A percentile compares a stretch with the other conserved stretches of the same genome.
These are phyloP conservation scores for Agrenia bidenticulata DNA, from an alignment of 2,888 invertebrate species.

Conservation along the genomic window DNA sequence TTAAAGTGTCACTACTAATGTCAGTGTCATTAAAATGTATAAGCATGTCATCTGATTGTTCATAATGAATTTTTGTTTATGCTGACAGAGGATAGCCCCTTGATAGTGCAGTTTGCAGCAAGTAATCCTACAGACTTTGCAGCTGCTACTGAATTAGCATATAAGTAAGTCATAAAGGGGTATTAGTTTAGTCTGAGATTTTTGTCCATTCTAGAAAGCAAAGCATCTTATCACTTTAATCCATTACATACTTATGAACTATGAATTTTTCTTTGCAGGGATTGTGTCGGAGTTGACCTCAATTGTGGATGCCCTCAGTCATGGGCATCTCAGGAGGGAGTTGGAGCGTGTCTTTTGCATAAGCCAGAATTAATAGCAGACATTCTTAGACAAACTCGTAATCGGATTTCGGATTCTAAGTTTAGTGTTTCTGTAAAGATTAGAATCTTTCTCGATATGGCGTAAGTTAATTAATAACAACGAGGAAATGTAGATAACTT, in stretches of 20 bases:
- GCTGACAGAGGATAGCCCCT: conserved; percentile 73
- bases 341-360: conserved; percentile 79
- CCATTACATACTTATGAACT: not conserved
- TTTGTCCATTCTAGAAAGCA: not conserved
- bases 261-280: conserved; percentile 58
- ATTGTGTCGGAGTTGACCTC: conserved; percentile 87
- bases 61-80: conserved; percentile 13
- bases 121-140: conserved; percentile 79
- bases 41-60: no score
- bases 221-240: not conserved
- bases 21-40: no score
- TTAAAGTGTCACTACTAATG: no score
- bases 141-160: conserved; percentile 78
- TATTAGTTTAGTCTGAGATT: conserved; percentile 6
- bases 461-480: no score
- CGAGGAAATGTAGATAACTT: not conserved
- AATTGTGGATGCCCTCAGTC: conserved; percentile 98
- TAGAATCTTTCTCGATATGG: conserved; percentile 71
- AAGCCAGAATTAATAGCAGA: conserved; percentile 82
- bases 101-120: conserved; percentile 94
- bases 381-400: conserved; percentile 74
- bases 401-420: conserved; percentile 65
- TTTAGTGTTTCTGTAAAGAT: conserved; percentile 93
- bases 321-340: conserved; percentile 90
- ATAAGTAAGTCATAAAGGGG: conserved; percentile 60